Base-by-base conservation (phyloP, 2,113 vertebrate genomes). In the Pica pica region DNA sequence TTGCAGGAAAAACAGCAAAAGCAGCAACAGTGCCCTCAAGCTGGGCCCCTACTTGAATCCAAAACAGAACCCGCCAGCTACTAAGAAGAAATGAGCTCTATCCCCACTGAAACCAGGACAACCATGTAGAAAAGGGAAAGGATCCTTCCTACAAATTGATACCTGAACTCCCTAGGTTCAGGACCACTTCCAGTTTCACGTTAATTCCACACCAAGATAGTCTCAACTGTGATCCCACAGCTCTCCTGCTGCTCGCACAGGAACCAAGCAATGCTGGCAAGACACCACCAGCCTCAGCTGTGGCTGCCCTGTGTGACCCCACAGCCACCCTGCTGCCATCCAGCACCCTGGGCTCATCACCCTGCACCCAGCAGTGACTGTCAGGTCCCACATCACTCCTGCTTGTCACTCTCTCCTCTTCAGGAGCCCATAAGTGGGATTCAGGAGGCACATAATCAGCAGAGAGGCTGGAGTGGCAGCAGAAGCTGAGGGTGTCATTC, bases 221-320 rank as follows among this genome's bases (percentile, higher is more conserved):
- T n/a, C 53, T 19, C 31, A 35, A 0, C 3, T 6, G 44, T 50
- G 69, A 24, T 10, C 37, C 11, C 23, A 4, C 0, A 0, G 46
- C 10, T 76, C 53, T n/a, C n/a, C 30, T 2, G 41, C 41, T 6
- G 49, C 65, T 15, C 1, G 0, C 64, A 13, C 9, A 2, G 28
- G 37, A 61, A 71, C 33, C 35, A 42, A 65, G 11, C 7, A 3
- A 8, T 4, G 27, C 22, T 0, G 0, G 44, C 10, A 3, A 22
- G 23, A 60, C 3, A 3, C 44, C 0, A 3, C 60, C 77, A 53
- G 53, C 71, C 65, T 31, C 24, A 4, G 65, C 39, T 3, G 24
- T 11, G 53, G 35, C 67, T 9, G 10, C 49, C 17, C 59, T 3
- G 10, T 4, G 2, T 21, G 10, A 15, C 39, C 64, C 46, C 57